phyloP scores from a whole-genome alignment of 2,113 vertebrate genomes.

The Dolichotis patagonum region DNA sequence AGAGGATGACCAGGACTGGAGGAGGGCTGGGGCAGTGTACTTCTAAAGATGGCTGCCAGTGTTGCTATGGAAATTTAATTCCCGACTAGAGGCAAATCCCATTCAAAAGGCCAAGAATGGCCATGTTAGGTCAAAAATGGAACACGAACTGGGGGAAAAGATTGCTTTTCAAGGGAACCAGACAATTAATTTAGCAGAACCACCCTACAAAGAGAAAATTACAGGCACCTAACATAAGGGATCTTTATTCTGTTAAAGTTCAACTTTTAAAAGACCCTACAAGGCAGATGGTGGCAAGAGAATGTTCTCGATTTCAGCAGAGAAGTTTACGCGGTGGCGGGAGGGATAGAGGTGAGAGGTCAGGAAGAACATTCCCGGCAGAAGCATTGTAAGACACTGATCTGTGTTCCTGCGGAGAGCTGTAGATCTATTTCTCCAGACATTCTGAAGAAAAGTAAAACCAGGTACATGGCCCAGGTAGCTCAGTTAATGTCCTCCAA shows the following conservation, averaged over 20 bases:
- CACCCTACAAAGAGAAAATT: slow-evolving; percentile 60
- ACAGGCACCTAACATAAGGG: slow-evolving; percentile 8
- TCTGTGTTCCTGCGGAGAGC: background rate
- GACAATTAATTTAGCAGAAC: slow-evolving; percentile 76
- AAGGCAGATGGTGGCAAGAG: background rate
- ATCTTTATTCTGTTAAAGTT: slow-evolving; percentile 58
- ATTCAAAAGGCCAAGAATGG: slow-evolving; percentile 76
- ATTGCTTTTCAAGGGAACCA: slow-evolving; percentile 70
- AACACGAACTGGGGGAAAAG: slow-evolving; percentile 81
- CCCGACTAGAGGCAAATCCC: slow-evolving; percentile 70
- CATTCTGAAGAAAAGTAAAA: slow-evolving; percentile 50
- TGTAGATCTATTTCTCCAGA: background rate
- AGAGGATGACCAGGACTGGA: background rate
- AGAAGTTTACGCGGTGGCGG: background rate
- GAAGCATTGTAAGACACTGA: slow-evolving; percentile 16
- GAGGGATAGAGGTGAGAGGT: slow-evolving; percentile 39
- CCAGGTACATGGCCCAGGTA: background rate
- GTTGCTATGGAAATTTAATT: slow-evolving; percentile 80
- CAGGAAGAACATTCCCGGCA: background rate
- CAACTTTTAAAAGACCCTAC: background rate
- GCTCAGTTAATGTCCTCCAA: background rate
- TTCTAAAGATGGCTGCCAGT: slow-evolving; percentile 47
- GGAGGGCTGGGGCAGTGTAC: background rate
- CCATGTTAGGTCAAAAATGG: slow-evolving; percentile 75
- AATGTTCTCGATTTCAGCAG: background rate